Evolutionary conservation across 1,140 invertebrate species (phyloP).

Genomic region (Ceratosolen solmsi): DNA sequence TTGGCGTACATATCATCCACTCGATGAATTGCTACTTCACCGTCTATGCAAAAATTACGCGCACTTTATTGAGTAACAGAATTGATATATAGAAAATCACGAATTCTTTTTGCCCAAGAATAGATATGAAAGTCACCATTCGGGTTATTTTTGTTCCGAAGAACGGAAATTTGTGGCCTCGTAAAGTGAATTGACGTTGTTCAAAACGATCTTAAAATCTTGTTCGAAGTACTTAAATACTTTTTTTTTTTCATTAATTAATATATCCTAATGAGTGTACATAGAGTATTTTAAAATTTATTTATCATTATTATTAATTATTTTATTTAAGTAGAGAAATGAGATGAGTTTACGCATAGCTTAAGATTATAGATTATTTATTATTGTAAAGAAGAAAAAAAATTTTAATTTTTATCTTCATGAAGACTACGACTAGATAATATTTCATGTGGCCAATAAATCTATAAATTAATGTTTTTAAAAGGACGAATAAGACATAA

Average conservation of each 20-base stretch:
- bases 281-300: constrained; percentile 17
- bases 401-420: too few relatives aligned
- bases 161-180: constrained; percentile 37
- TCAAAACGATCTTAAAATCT: constrained; percentile 36
- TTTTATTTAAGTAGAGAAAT: not conserved
- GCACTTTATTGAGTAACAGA: constrained; percentile 27
- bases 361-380: too few relatives aligned
- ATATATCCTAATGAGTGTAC: constrained; percentile 32
- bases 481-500: too few relatives aligned
- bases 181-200: constrained; percentile 37
- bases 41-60: constrained; percentile 7
- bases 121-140: constrained; percentile 15
- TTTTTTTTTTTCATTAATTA: constrained; percentile 35
- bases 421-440: too few relatives aligned
- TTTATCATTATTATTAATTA: constrained; percentile 26
- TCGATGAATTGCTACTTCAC: constrained; percentile 46
- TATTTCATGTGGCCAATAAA: too few relatives aligned
- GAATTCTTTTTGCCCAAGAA: constrained; percentile 19
- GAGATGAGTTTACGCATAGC: too few relatives aligned
- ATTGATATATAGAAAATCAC: constrained; percentile 23
- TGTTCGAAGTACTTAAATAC: constrained; percentile 35
- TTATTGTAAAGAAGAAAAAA: too few relatives aligned
- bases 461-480: too few relatives aligned
- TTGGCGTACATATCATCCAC: not conserved
- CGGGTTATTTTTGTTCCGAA: constrained; percentile 9